phyloP scores from a whole-genome alignment of 1,140 invertebrate genomes.

The Plodia interpunctella region DNA sequence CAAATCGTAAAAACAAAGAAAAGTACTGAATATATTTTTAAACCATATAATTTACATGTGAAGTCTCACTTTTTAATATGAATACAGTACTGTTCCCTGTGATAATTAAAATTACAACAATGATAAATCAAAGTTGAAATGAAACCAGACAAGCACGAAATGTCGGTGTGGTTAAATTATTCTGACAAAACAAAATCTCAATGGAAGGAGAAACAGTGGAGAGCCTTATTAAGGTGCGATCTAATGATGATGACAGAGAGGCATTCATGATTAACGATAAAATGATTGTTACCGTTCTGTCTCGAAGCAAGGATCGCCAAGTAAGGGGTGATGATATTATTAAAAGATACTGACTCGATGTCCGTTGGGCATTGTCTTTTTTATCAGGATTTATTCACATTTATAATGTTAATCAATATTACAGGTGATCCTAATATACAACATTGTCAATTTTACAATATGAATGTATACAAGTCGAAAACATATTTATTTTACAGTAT shows the following conservation, averaged over 20 bases:
- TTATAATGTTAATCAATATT: slow-evolving; percentile 66
- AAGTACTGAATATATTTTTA: slow-evolving; percentile 33
- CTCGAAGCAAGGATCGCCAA: slow-evolving; percentile 68
- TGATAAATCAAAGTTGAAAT: slow-evolving; percentile 45
- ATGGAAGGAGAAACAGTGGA: slow-evolving; percentile 69
- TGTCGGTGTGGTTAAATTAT: slow-evolving; percentile 50
- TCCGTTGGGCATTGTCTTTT: slow-evolving; percentile 52
- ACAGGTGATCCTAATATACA: slow-evolving; percentile 68
- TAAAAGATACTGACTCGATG: slow-evolving; percentile 60
- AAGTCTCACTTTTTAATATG: background rate
- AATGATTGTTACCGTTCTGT: slow-evolving; percentile 73
- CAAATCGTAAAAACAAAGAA: slow-evolving; percentile 41
- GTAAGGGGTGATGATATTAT: slow-evolving; percentile 51
- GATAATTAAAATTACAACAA: slow-evolving; percentile 41
- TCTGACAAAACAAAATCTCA: slow-evolving; percentile 51
- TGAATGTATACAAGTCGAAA: slow-evolving; percentile 76
- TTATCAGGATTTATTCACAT: slow-evolving; percentile 73
- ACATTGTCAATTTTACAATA: slow-evolving; percentile 65
- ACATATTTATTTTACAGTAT: slow-evolving; percentile 72
- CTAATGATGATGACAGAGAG: slow-evolving; percentile 75
- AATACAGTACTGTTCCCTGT: slow-evolving; percentile 53
- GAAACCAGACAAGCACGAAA: slow-evolving; percentile 56
- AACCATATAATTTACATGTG: background rate
- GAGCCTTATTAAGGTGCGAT: slow-evolving; percentile 62
- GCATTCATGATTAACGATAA: slow-evolving; percentile 74